Percentiles rank a stretch among this genome's conserved stretches.
These are phyloP conservation scores for Metalampra italica DNA, from an alignment of 2,888 invertebrate species.

Conservation along the genomic window DNA sequence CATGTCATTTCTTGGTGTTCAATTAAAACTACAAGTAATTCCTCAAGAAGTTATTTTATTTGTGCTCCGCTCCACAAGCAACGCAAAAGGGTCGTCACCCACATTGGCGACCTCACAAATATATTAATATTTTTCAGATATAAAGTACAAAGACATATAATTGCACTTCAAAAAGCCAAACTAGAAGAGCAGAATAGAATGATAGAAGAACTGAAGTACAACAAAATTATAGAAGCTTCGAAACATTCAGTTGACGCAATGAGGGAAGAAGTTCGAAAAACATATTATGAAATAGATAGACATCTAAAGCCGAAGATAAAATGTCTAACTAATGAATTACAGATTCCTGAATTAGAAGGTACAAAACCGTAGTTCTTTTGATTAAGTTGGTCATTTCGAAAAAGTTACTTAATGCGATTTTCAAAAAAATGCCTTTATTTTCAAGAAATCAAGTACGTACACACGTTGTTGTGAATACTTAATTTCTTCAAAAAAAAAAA, in stretches of 20 bases:
- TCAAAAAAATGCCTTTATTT: too few species aligned
- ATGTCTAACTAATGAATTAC: conserved; percentile 67
- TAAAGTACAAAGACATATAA: conserved; percentile 84
- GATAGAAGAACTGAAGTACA: conserved; percentile 85
- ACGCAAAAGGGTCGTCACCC: too few species aligned
- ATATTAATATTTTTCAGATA: conserved; percentile 63
- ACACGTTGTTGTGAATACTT: too few species aligned
- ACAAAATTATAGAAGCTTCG: conserved; percentile 82
- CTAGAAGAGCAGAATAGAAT: conserved; percentile 84
- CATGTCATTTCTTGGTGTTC: too few species aligned
- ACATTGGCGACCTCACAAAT: too few species aligned
- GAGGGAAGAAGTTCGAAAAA: conserved; percentile 77
- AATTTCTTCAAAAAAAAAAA: too few species aligned
- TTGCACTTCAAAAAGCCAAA: conserved; percentile 84
- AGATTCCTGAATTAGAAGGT: conserved; percentile 67
- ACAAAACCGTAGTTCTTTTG: background rate
- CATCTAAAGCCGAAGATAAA: conserved; percentile 78
- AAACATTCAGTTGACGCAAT: conserved; percentile 77
- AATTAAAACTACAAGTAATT: too few species aligned
- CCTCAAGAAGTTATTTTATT: too few species aligned
- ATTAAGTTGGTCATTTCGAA: too few species aligned
- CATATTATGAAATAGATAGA: conserved; percentile 75
- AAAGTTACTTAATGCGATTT: too few species aligned
- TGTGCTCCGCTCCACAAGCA: too few species aligned
- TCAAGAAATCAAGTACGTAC: too few species aligned